Percentiles rank a stretch among this genome's conserved stretches.
Conservation (phyloP, 2,888 invertebrate genomes). For the Gastrophysa polygoni region DNA sequence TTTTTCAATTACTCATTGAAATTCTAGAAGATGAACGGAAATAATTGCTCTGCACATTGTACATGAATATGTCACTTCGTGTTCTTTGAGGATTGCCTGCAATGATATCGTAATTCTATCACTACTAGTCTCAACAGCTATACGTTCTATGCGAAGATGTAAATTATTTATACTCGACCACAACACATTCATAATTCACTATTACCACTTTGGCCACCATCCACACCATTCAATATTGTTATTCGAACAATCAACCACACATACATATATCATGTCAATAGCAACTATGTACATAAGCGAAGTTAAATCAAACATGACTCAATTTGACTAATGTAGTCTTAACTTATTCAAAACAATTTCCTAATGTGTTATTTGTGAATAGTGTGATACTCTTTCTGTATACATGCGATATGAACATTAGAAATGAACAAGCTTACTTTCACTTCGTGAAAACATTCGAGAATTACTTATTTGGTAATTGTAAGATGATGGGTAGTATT, state of each 20-base stretch:
- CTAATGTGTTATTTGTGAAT: constrained; percentile 14
- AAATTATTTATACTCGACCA: background rate
- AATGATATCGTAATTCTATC: too few relatives aligned
- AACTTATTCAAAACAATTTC: constrained; percentile 17
- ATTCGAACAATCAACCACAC: background rate
- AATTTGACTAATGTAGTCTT: constrained; percentile 29
- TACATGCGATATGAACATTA: constrained; percentile 11
- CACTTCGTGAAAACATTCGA: background rate
- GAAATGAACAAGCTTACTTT: background rate
- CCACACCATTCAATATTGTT: background rate
- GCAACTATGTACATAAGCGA: background rate
- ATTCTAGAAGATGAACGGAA: too few relatives aligned
- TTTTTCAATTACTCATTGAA: too few relatives aligned
- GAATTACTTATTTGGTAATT: too few relatives aligned
- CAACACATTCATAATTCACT: background rate
- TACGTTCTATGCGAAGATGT: too few relatives aligned
- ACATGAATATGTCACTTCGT: too few relatives aligned
- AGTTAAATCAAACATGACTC: constrained; percentile 18
- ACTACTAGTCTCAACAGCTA: too few relatives aligned
- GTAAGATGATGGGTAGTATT: too few relatives aligned
- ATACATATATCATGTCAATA: constrained; percentile 3
- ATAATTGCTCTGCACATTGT: too few relatives aligned
- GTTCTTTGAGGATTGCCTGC: too few relatives aligned
- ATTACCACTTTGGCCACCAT: background rate
- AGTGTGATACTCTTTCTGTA: constrained; percentile 3